Base-by-base conservation (phyloP, 30 jellyfish, hydroid and myxozoan genomes). In the Phacellophora camtschatica region DNA sequence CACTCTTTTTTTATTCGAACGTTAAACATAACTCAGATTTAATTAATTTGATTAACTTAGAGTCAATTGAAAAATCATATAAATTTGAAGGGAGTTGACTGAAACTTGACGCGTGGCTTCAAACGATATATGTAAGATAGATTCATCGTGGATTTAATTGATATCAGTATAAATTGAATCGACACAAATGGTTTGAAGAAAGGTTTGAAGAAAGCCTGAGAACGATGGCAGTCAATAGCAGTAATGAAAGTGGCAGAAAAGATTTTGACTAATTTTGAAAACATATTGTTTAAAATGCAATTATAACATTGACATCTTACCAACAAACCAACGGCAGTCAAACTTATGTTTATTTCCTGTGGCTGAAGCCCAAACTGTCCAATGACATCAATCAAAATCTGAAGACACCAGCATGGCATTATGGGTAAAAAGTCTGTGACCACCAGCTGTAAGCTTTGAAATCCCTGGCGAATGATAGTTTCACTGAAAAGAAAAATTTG, bases 391-490 rank as follows among this genome's bases (percentile, higher is more conserved):
- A 90, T 90, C 30, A 90, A 70, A 25, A 90, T 90, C 29, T 84
- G 96, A 30, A 90, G 49, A 83, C 98, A 90, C 98, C 98, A 90
- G 77, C 98, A 90, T 1, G 98, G 98, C 78, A 90, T 81, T 31
- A 90, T 90, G 88, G 98, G 98, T 23, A 90, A 75, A 37, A 76
- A 90, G 51, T 90, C 98, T 0, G 98, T 90, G 34, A 90, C 96
- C 23, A 90, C 98, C 71, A 90, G 59, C 33, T 90, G 98, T 24
- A 90, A 51, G 71, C 98, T 90, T 66, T 90, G 98, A 71, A 90
- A 90, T 6, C 90, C 98, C 54, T 83, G 90, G 10, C 98, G 88
- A 29, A 84, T 90, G 81, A 90, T 89, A 1, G 81, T 69, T 36
- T 89, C 97, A 33, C 97, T 89, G 74, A 30, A 66, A 67, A 1